phyloP scores from a whole-genome alignment of 2,888 invertebrate species.

The Nysson spinosus region DNA sequence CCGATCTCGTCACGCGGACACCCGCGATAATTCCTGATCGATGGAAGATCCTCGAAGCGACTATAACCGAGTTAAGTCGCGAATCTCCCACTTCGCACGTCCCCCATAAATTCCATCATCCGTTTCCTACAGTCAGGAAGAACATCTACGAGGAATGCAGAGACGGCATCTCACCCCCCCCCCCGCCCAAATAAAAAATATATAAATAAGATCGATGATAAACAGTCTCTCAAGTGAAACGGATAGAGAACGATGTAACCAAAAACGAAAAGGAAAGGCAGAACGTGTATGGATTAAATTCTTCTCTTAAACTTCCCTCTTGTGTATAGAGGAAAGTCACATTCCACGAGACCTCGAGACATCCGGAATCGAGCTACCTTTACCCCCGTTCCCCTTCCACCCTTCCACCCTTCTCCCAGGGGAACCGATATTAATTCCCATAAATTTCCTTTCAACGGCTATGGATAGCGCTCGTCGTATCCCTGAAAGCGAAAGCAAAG shows the following conservation, averaged over 20 bases:
- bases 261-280: conserved; percentile 20
- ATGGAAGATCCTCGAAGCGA: too few species aligned
- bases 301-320: conserved; percentile 76
- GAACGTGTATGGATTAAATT: conserved; percentile 74
- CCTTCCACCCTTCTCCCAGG: conserved; percentile 56
- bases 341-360: conserved; percentile 74
- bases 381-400: conserved; percentile 28
- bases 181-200: too few species aligned
- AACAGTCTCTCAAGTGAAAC: too few species aligned
- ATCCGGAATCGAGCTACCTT: conserved; percentile 51
- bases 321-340: conserved; percentile 74
- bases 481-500: conserved; percentile 39
- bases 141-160: too few species aligned
- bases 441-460: conserved; percentile 77
- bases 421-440: conserved; percentile 78
- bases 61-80: too few species aligned
- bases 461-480: conserved; percentile 55
- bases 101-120: too few species aligned
- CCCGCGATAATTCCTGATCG: too few species aligned
- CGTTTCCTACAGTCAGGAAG: too few species aligned
- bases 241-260: not conserved
- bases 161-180: too few species aligned
- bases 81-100: too few species aligned
- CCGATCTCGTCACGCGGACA: not conserved
- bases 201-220: too few species aligned